A percentile compares a stretch with the other conserved stretches of the same genome.
These are phyloP conservation scores for Cerastis leucographa DNA, from an alignment of 2,888 invertebrate genomes.

Conservation along the genomic window DNA sequence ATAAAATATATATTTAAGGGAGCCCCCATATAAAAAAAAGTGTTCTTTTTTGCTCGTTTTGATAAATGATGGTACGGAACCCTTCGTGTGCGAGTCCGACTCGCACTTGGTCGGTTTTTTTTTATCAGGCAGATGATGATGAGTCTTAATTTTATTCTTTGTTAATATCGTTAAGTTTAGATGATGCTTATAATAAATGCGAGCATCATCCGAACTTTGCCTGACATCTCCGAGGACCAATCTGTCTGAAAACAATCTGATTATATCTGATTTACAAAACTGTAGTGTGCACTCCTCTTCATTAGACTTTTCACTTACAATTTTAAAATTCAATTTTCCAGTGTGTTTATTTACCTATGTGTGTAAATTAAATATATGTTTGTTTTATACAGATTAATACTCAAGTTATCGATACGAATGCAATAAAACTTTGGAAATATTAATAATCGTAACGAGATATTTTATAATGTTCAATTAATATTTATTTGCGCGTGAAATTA, in stretches of 20 bases:
- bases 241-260: background rate
- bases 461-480: conserved; percentile 76
- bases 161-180: background rate
- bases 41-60: no score
- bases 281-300: background rate
- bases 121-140: no score
- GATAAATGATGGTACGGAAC: no score
- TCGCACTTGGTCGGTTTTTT: no score
- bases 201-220: background rate
- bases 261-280: background rate
- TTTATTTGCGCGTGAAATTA: conserved; percentile 79
- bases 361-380: conserved; percentile 57
- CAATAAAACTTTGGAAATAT: conserved; percentile 68
- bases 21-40: no score
- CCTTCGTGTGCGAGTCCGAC: no score
- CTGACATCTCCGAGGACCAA: background rate
- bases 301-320: background rate
- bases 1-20: no score
- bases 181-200: background rate
- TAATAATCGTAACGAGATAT: conserved; percentile 73
- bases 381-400: conserved; percentile 61
- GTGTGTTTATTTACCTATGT: conserved; percentile 25
- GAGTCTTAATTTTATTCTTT: background rate
- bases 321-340: background rate
- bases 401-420: conserved; percentile 66